Base-by-base conservation (phyloP, 2,888 invertebrate species). In the Lasioglossum leucozonium region DNA sequence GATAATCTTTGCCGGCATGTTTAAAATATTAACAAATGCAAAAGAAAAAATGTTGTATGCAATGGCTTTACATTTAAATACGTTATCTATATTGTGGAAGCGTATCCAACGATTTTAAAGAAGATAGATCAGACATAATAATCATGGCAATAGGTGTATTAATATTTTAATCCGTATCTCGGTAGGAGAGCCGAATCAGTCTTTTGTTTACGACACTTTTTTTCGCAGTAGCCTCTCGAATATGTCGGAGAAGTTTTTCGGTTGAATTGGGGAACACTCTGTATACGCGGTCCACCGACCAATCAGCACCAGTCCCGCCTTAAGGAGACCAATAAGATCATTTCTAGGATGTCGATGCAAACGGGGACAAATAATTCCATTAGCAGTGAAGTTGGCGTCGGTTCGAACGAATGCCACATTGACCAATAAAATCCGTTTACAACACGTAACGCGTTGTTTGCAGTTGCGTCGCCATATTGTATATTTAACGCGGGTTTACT, bases 401-500 rank as follows among this genome's bases (percentile, higher is more conserved):
- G 88, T 89, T 86, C 82, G 88, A 89, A 88, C 77, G 58, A 55
- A 62, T 82, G 83, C 77, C 79, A 65, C 65, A 82, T 71, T 76
- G 77, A 77, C 93, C 93, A 92, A 92, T 91, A 82, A 87, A 81
- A 79, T 81, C 69, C 55, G 81, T 83, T 82, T 87, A 87, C 89
- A 87, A 88, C 88, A 91, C 88, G 89, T 90, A 89, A 90, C 89
- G 92, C 91, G 91, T 91, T 93, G 92, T 93, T 93, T 92, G 93
- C 91, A 88, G 87, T 90, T 82, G 84, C 82, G 85, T 91, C 93
- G 93, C 93, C 93, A 93, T 93, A 93, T 93, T 93, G 93, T 93
- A 91, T 91, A 91, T 91, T 91, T 87, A 93, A 92, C 93, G 93
- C 93, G 93, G 93, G 92, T 93, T 65, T 92, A 93, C 91, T 92